Base-by-base conservation (phyloP, 2,888 invertebrate genomes). In the Heliconius sara region DNA sequence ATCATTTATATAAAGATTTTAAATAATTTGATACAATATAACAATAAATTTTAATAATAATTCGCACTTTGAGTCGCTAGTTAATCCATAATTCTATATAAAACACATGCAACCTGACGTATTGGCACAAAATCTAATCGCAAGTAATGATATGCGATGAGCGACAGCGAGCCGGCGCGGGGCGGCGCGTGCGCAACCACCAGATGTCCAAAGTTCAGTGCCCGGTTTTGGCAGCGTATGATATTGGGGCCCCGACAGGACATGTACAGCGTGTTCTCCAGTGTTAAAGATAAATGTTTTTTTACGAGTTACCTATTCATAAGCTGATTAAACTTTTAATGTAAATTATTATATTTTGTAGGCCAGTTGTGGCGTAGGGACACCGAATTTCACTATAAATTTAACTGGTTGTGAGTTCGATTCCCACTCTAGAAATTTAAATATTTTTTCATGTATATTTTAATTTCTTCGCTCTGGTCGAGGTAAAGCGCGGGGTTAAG, bases 191-290 rank as follows among this genome's bases (percentile, higher is more conserved):
- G 91, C 89, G 90, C 88, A 87, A 86, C 73, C 30, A 83, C 68
- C 93, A 93, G 91, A 93, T 93, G 93, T 91, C 86, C 87, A 85
- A 90, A 86, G 93, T 93, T 94, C 93, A 92, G 91, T 84, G 93
- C 88, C 91, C 94, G 92, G 89, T 89, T 85, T 87, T 86, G 87
- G 85, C 86, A 84, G 80, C 85, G 84, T 82, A 89, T 89, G 89
- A 86, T 85, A 84, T 81, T 85, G 86, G 85, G 89, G 87, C 87
- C 88, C 84, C 87, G 84, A 80, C 78, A 27, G 63, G 60, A n/a
- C 57, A 25, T 79, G 78, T 87, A 91, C 89, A 90, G 91, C 84
- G 0, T 89, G 92, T 57, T 86, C 27, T 72, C n/a, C 10, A 60
- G 70, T 76, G 22, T 74, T 30, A 19, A 39, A 25, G 13, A 25